Base-by-base conservation (phyloP, 2,797 vertebrate genomes). In the Gymnoscopelus microlampas region DNA sequence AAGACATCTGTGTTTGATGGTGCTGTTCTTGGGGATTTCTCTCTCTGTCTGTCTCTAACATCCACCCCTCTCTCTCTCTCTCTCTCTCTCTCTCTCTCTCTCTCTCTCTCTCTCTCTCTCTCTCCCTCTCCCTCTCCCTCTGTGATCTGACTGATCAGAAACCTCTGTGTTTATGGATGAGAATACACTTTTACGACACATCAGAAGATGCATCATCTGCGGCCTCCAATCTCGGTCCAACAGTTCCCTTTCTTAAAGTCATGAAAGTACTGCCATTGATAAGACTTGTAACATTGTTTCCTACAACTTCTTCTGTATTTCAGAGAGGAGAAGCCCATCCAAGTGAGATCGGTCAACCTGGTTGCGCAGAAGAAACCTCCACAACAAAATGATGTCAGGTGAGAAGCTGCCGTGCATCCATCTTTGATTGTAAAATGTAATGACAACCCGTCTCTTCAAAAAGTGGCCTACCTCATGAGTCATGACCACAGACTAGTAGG, bases 381-480 rank as follows among this genome's bases (percentile, higher is more conserved):
- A 24, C 92, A 93, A 86, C 93, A 94, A 86, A 94, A 94, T 59
- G 94, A 95, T 66, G 93, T 94, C 88, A 85, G 94, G 94, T 95
- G 85, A 93, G 88, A 78, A 39, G 44, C 23, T 61, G 49, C 66
- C 66, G 71, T 65, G 62, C 57, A 53, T 70, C 71, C 24, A 47
- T 64, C 63, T 68, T 68, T 65, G 72, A 63, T 75, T 74, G 73
- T 79, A 68, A 78, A 80, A 81, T 63, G 24, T 60, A 53, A 81
- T 82, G 71, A 81, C 85, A 78, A 76, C 62, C 2, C 26, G 26
- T 44, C 39, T 44, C 6, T 10, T 44, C 39, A 44, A 10, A 44
- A 44, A 44, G 39, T 44, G n/a, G n/a, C n/a, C n/a, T n/a, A 44
- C 39, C 6, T 44, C 39, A 44, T 44, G 39, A 44, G 39, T 44